A percentile compares a stretch with the other conserved stretches of the same genome.
Conservation (phyloP, 1,140 invertebrate species). For the Atta cephalotes region DNA sequence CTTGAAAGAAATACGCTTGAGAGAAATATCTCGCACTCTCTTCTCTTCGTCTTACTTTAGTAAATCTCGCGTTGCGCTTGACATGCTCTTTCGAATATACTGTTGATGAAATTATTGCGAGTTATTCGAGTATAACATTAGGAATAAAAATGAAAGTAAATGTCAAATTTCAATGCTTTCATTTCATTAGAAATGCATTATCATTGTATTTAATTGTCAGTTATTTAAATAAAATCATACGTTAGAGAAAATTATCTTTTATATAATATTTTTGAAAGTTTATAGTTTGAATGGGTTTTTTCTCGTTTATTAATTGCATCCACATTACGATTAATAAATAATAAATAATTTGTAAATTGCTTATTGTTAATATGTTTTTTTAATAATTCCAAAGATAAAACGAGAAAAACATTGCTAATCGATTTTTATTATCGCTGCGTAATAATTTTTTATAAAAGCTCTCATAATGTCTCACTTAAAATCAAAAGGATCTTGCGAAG, state of each 20-base stretch:
- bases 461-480: not conserved
- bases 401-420: not conserved
- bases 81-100: conserved; percentile 52
- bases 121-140: conserved; percentile 49
- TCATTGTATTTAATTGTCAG: not conserved
- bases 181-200: not conserved
- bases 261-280: not conserved
- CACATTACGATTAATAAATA: not conserved
- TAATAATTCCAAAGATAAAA: not conserved
- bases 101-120: conserved; percentile 65
- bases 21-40: conserved; percentile 66
- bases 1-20: conserved; percentile 69
- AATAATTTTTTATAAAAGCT: not conserved
- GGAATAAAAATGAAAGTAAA: not conserved
- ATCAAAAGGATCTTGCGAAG: not conserved
- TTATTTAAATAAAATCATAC: not conserved
- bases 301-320: not conserved
- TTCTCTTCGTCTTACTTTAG: conserved; percentile 53
- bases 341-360: not conserved
- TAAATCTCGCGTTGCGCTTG: conserved; percentile 60
- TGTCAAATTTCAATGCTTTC: not conserved
- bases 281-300: not conserved
- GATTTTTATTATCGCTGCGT: not conserved
- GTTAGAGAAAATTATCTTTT: not conserved
- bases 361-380: not conserved